Evolutionary conservation across 2,888 invertebrate genomes (phyloP).

Genomic region (Cancer borealis): DNA sequence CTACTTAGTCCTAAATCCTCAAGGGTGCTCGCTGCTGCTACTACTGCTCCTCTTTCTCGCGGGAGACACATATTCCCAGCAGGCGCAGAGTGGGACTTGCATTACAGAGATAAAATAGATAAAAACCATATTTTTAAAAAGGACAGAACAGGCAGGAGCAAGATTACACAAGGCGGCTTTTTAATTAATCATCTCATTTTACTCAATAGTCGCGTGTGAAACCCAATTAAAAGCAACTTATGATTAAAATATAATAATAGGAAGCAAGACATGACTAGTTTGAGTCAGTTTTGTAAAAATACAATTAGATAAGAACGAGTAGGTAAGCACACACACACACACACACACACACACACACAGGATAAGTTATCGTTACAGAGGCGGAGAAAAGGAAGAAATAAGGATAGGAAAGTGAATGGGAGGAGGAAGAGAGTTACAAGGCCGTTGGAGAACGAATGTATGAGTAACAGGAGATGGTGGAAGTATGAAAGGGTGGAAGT

Average conservation of each 20-base stretch:
- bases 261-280: too few species aligned
- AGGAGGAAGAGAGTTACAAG: not conserved
- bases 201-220: too few species aligned
- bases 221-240: too few species aligned
- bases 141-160: too few species aligned
- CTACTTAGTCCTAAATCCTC: not conserved
- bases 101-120: too few species aligned
- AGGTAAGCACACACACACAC: conserved; percentile 12
- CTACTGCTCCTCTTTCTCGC: not conserved
- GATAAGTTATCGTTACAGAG: not conserved
- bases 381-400: not conserved
- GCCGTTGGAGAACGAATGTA: not conserved
- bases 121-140: too few species aligned
- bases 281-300: not conserved
- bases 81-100: too few species aligned
- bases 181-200: too few species aligned
- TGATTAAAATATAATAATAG: too few species aligned
- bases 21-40: not conserved
- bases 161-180: too few species aligned
- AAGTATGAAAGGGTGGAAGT: not conserved
- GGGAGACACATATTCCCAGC: not conserved
- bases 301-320: not conserved
- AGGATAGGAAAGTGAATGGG: not conserved
- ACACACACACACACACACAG: conserved; percentile 24
- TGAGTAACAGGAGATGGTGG: not conserved